A percentile compares a stretch with the other conserved stretches of the same genome.
phyloP scores from a whole-genome alignment of 2,797 vertebrate genomes.

The Darevskia mixta region DNA sequence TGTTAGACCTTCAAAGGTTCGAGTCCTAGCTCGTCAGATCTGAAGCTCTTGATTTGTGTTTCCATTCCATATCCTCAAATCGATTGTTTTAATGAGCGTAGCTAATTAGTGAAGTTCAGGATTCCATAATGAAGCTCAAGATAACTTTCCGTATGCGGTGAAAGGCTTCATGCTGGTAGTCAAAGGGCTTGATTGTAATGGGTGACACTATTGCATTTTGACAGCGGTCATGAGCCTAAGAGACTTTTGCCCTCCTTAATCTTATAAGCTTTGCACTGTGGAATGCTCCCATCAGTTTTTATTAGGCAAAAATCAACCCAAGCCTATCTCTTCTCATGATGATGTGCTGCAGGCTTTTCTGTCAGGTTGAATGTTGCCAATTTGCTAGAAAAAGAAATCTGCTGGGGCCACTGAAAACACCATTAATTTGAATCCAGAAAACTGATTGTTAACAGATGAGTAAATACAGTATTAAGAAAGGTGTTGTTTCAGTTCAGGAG shows the following conservation, averaged over 20 bases:
- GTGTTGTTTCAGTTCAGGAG: background rate
- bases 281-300: fast-evolving
- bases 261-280: background rate
- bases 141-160: background rate
- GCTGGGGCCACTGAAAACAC: conserved; percentile 24
- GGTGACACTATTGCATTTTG: conserved; percentile 7
- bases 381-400: background rate
- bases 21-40: background rate
- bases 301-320: conserved; percentile 1
- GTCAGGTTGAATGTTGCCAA: conserved; percentile 23
- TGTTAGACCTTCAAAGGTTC: background rate
- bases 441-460: conserved; percentile 14
- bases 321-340: fast-evolving
- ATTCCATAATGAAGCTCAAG: background rate
- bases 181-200: background rate
- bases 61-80: background rate
- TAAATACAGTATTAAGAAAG: background rate
- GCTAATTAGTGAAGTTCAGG: background rate
- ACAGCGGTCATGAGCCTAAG: background rate
- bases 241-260: background rate
- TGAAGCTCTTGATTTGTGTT: background rate
- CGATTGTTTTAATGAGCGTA: background rate
- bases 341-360: background rate
- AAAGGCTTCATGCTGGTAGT: background rate
- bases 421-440: conserved; percentile 26